Conservation (phyloP, 2,113 vertebrate species). For the Caretta caretta region DNA sequence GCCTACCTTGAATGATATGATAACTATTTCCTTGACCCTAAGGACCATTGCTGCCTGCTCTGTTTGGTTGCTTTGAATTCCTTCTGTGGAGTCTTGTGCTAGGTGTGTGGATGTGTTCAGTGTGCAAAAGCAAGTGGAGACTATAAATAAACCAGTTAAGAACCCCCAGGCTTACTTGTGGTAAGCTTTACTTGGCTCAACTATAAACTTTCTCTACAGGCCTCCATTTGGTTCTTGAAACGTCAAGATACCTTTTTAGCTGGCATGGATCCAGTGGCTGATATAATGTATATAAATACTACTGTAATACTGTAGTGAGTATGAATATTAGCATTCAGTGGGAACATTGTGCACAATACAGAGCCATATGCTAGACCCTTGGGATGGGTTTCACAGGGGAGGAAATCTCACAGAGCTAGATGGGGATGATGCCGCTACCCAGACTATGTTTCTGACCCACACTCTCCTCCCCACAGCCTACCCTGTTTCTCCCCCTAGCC, state of each 20-base stretch:
- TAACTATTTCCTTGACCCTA: slow-evolving; percentile 59
- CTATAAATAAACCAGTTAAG: slow-evolving; percentile 16
- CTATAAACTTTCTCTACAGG: fast-evolving
- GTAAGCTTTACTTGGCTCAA: background rate
- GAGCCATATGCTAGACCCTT: background rate
- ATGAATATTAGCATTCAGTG: background rate
- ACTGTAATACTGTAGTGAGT: background rate
- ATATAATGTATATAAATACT: fast-evolving
- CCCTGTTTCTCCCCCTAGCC: background rate
- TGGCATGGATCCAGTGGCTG: fast-evolving
- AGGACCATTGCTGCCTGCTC: slow-evolving; percentile 12
- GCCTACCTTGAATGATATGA: slow-evolving; percentile 46
- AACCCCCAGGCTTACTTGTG: background rate
- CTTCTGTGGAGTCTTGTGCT: background rate
- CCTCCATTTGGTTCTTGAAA: background rate
- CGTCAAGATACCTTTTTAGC: background rate
- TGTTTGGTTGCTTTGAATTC: slow-evolving; percentile 37
- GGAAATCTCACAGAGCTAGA: background rate
- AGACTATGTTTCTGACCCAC: background rate
- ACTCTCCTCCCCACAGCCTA: fast-evolving
- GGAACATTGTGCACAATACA: background rate
- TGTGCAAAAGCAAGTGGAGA: slow-evolving; percentile 37
- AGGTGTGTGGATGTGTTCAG: background rate
- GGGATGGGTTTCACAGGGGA: background rate
- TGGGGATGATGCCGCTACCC: fast-evolving